Conservation (phyloP, 1,140 invertebrate species). For the Vanessa tameamea region DNA sequence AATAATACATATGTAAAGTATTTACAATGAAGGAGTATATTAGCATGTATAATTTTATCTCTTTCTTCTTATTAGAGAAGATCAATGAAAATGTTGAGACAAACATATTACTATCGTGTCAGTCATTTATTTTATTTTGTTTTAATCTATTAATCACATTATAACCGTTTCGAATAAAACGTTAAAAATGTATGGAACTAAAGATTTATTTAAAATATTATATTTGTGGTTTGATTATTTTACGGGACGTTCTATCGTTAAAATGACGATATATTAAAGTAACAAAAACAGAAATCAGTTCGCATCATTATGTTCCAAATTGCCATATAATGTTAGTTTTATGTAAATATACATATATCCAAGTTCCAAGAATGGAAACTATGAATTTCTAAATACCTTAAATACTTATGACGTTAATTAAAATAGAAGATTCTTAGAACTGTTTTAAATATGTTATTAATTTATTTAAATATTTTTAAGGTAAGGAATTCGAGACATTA, state of each 20-base stretch:
- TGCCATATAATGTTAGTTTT: background rate
- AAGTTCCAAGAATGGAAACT: background rate
- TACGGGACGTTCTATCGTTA: background rate
- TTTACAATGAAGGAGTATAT: too few relatives aligned
- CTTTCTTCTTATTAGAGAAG: too few relatives aligned
- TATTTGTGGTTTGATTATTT: background rate
- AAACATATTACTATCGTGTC: too few relatives aligned
- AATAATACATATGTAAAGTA: background rate
- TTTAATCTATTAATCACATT: too few relatives aligned
- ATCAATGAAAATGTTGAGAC: too few relatives aligned
- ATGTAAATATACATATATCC: background rate
- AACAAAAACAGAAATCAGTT: background rate
- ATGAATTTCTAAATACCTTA: conserved; percentile 1
- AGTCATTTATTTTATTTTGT: too few relatives aligned
- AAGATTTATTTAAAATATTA: background rate
- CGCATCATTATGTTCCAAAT: background rate
- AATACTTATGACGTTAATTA: background rate
- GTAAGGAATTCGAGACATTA: conserved; percentile 9
- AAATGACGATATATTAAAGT: background rate
- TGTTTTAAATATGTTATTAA: conserved; percentile 8
- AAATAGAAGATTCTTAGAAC: conserved; percentile 1
- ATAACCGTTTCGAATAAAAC: background rate
- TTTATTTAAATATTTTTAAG: conserved; percentile 1
- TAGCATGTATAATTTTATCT: too few relatives aligned
- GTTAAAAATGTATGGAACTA: background rate